These are phyloP conservation scores for Diplodus puntazzo DNA, from an alignment of 2,797 vertebrate genomes.

Conservation along the genomic window DNA sequence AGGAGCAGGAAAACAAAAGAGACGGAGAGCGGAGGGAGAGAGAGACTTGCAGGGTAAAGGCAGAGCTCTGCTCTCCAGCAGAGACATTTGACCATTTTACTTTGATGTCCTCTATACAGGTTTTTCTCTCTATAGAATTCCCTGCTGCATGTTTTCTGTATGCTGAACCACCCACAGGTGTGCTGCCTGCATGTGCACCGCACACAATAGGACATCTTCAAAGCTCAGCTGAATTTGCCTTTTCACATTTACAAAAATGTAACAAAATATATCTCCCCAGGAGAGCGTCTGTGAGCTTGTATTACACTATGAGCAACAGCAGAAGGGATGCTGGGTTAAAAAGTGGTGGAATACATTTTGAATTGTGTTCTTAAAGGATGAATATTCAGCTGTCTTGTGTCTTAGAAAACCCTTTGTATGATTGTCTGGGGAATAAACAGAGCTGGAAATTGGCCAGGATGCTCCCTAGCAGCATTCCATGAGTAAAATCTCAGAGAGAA, in stretches of 20 bases:
- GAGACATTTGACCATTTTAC: constrained; percentile 68
- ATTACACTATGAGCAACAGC: constrained; percentile 34
- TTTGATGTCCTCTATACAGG: constrained; percentile 70
- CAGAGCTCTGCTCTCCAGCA: constrained; percentile 43
- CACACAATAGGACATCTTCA: constrained; percentile 58
- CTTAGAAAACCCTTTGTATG: constrained; percentile 8
- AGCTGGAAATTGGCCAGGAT: constrained; percentile 21
- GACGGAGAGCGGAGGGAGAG: constrained; percentile 15
- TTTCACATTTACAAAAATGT: constrained; percentile 52
- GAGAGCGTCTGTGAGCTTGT: constrained; percentile 44
- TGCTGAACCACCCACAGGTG: constrained; percentile 70
- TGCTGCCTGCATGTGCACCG: constrained; percentile 50
- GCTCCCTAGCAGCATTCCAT: neutral
- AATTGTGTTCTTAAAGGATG: constrained; percentile 8
- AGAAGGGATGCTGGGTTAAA: constrained; percentile 31
- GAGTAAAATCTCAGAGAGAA: constrained; percentile 12
- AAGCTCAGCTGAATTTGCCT: constrained; percentile 64
- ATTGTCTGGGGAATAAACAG: neutral
- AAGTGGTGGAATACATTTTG: neutral
- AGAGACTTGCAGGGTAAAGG: constrained; percentile 23
- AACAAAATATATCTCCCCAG: constrained; percentile 54
- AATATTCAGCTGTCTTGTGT: constrained; percentile 31
- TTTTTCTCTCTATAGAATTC: constrained; percentile 52
- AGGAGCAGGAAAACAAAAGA: constrained; percentile 6
- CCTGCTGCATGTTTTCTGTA: constrained; percentile 56